These are phyloP conservation scores for Pseudocheirus occidentalis DNA, from an alignment of 2,797 vertebrate species.

Conservation along the genomic window DNA sequence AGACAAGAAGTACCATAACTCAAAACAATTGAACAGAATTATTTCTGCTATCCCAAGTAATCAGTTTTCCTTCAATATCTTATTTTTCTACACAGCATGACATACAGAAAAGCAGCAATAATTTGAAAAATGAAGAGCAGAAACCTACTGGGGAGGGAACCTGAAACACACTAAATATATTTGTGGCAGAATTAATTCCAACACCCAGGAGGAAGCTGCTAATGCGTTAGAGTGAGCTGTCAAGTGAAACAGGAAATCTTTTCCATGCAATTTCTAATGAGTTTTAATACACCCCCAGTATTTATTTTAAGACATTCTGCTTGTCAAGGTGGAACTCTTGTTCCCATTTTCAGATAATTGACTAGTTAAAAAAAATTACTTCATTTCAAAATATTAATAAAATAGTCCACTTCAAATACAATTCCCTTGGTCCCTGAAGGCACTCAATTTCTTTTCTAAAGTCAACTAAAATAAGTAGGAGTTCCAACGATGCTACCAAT, in stretches of 20 bases:
- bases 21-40: conserved; percentile 68
- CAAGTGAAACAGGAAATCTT: conserved; percentile 59
- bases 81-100: conserved; percentile 65
- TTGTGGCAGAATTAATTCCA: conserved; percentile 79
- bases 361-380: conserved; percentile 49
- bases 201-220: conserved; percentile 70
- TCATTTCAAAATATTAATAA: conserved; percentile 69
- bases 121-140: conserved; percentile 60
- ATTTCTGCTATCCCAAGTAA: conserved; percentile 59
- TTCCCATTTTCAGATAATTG: conserved; percentile 67
- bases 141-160: conserved; percentile 54
- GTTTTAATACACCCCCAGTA: conserved; percentile 61
- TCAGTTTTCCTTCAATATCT: conserved; percentile 62
- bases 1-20: conserved; percentile 42
- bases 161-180: conserved; percentile 63
- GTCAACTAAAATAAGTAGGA: conserved; percentile 41
- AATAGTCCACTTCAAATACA: conserved; percentile 62
- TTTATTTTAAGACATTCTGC: conserved; percentile 68
- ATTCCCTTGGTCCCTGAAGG: conserved; percentile 50
- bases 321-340: conserved; percentile 67
- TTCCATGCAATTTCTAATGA: conserved; percentile 61
- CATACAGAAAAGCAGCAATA: conserved; percentile 58
- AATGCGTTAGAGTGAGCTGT: conserved; percentile 54
- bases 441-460: conserved; percentile 57
- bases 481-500: background rate